A percentile compares a stretch with the other conserved stretches of the same genome.
phyloP scores from a whole-genome alignment of 2,113 vertebrate species.

The Takifugu flavidus region DNA sequence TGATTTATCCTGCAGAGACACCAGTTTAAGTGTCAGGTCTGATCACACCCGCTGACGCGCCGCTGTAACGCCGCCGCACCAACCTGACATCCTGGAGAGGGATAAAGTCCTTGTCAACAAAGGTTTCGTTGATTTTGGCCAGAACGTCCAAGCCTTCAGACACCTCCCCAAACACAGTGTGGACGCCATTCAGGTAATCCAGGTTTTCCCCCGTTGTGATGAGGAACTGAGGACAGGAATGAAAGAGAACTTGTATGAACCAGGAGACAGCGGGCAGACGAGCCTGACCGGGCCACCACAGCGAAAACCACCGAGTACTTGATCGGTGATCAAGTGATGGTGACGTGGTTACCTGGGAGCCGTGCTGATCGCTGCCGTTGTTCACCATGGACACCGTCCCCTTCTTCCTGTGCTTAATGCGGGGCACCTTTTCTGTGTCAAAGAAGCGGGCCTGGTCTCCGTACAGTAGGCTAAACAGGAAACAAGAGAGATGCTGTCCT shows the following conservation, averaged over 20 bases:
- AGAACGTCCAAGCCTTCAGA: conserved; percentile 93
- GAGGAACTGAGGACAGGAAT: conserved; percentile 81
- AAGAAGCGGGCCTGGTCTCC: conserved; percentile 97
- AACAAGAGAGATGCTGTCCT: neutral
- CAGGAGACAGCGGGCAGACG: too few species aligned
- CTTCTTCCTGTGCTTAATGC: conserved; percentile 95
- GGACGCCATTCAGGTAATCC: conserved; percentile 93
- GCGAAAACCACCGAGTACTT: too few species aligned
- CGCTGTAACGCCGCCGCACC: too few species aligned
- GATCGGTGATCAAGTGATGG: too few species aligned
- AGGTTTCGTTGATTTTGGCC: conserved; percentile 90
- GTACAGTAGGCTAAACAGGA: conserved; percentile 84
- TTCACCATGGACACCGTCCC: conserved; percentile 98
- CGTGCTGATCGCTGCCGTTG: conserved; percentile 90
- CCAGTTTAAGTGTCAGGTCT: neutral
- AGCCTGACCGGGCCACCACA: too few species aligned
- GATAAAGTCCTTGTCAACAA: conserved; percentile 93
- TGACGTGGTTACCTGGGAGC: conserved; percentile 84
- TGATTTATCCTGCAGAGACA: conserved; percentile 86
- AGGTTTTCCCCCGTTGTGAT: conserved; percentile 90
- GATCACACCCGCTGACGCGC: too few species aligned
- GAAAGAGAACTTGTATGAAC: neutral
- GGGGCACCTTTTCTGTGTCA: conserved; percentile 87
- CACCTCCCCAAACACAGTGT: conserved; percentile 96
- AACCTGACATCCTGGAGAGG: conserved; percentile 96